phyloP scores from a whole-genome alignment of 2,113 vertebrate species.

The Carassius carassius region DNA sequence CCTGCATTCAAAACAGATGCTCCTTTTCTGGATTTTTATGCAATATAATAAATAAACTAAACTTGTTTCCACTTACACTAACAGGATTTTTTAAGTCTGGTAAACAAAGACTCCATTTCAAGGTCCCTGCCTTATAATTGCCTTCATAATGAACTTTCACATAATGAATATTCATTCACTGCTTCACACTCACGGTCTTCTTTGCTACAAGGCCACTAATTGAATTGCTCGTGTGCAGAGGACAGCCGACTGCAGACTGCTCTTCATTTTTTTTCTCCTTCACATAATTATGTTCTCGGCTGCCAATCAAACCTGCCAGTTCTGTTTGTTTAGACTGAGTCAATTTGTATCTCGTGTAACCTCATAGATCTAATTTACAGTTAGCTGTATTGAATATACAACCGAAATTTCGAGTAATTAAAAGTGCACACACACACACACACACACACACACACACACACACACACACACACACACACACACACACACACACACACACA shows the following conservation, averaged over 20 bases:
- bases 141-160: conserved; percentile 53
- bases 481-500: too few relatives aligned
- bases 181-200: conserved; percentile 38
- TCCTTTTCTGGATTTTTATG: neutral
- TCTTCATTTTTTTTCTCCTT: neutral
- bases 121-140: conserved; percentile 52
- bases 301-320: conserved; percentile 35
- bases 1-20: neutral
- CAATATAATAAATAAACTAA: conserved; percentile 2
- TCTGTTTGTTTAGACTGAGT: conserved; percentile 25
- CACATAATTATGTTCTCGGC: conserved; percentile 11
- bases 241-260: neutral
- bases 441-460: too few relatives aligned
- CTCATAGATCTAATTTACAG: conserved; percentile 22
- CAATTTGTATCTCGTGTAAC: conserved; percentile 36
- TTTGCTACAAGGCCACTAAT: conserved; percentile 49
- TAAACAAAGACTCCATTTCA: conserved; percentile 57
- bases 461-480: too few relatives aligned
- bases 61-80: neutral
- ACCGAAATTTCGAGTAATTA: conserved; percentile 1
- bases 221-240: conserved; percentile 50
- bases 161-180: conserved; percentile 56
- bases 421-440: neutral
- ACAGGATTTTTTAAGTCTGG: neutral
- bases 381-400: conserved; percentile 19